Conservation (phyloP, 2,797 vertebrate species). For the Hyperoplus immaculatus region DNA sequence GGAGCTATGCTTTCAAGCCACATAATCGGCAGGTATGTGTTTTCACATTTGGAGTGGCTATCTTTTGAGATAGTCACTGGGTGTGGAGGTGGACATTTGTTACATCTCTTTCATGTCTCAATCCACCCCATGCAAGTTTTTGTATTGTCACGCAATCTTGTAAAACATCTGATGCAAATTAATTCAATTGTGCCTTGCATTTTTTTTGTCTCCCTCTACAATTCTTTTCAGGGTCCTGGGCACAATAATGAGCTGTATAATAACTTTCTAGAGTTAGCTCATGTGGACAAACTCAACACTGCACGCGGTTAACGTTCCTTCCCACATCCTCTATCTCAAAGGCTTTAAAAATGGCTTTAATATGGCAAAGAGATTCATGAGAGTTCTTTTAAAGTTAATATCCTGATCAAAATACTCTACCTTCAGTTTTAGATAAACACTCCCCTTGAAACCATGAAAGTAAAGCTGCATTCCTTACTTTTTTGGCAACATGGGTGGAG, state of each 20-base stretch:
- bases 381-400: conserved; percentile 13
- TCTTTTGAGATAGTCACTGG: background rate
- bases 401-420: conserved; percentile 3
- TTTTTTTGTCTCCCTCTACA: background rate
- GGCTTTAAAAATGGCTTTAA: conserved; percentile 21
- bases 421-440: background rate
- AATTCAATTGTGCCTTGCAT: background rate
- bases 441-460: background rate
- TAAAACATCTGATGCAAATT: conserved; percentile 10
- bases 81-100: background rate
- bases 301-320: conserved; percentile 27
- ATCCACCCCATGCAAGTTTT: background rate
- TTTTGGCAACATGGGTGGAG: background rate
- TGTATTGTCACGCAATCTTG: background rate
- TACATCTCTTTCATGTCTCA: conserved; percentile 1
- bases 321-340: conserved; percentile 25
- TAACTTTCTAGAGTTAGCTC: conserved; percentile 32
- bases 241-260: conserved; percentile 37
- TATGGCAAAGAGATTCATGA: conserved; percentile 2
- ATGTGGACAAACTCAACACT: conserved; percentile 2
- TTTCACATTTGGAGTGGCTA: background rate
- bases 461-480: conserved; percentile 14
- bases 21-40: background rate
- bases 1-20: conserved; percentile 17
- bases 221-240: conserved; percentile 42